A percentile compares a stretch with the other conserved stretches of the same genome.
These are phyloP conservation scores for Drosophila acutilabella DNA, from an alignment of 2,888 invertebrate genomes.

Conservation along the genomic window DNA sequence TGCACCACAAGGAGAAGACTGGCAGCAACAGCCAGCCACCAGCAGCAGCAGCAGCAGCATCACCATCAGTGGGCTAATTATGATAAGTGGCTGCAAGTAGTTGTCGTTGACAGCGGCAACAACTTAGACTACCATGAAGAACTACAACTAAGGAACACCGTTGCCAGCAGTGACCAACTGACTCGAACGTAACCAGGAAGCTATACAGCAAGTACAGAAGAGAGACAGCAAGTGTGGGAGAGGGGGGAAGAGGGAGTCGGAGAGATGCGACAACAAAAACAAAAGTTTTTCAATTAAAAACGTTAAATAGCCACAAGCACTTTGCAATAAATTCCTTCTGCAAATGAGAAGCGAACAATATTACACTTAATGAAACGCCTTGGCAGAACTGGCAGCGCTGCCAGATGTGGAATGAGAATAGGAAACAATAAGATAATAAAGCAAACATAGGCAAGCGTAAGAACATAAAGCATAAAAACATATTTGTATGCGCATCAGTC, in stretches of 20 bases:
- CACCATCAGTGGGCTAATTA: constrained; percentile 60
- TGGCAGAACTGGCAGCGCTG: not conserved
- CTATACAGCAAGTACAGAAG: constrained; percentile 5
- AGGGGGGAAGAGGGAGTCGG: not conserved
- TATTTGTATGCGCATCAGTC: constrained; percentile 1
- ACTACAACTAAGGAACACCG: constrained; percentile 24
- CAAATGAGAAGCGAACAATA: constrained; percentile 58
- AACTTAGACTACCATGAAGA: constrained; percentile 29
- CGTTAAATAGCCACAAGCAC: constrained; percentile 72
- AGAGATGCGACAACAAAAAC: constrained; percentile 59
- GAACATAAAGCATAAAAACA: constrained; percentile 24
- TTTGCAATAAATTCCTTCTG: constrained; percentile 66
- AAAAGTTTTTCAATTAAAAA: constrained; percentile 75
- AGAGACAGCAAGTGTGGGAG: not conserved
- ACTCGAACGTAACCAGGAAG: constrained; percentile 1
- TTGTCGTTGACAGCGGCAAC: constrained; percentile 57
- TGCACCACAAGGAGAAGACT: constrained; percentile 32
- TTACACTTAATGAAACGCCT: constrained; percentile 58
- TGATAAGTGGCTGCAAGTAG: constrained; percentile 73
- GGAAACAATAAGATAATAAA: constrained; percentile 34
- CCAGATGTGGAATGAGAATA: not conserved
- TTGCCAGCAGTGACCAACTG: constrained; percentile 40
- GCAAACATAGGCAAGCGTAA: constrained; percentile 32
- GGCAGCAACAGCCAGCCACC: too few relatives aligned
- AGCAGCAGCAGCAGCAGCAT: constrained; percentile 18